Conservation (phyloP, 1,140 invertebrate species). For the Pseudomyrmex gracilis region DNA sequence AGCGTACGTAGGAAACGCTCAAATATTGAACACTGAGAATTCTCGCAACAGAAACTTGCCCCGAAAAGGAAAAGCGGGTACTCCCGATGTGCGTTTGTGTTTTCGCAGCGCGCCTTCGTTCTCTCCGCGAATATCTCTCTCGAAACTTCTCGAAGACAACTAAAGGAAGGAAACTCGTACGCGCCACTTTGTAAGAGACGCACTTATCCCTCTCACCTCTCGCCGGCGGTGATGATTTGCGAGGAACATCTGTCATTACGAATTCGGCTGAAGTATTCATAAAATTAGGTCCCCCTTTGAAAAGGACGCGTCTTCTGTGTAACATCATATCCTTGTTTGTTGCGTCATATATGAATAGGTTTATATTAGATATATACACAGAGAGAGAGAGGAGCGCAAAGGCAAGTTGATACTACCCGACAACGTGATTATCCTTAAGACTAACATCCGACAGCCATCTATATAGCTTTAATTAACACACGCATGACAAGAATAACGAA, state of each 20-base stretch:
- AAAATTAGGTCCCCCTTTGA: neutral
- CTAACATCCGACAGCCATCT: neutral
- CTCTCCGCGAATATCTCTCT: constrained; percentile 53
- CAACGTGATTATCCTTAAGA: constrained; percentile 5
- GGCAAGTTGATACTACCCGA: constrained; percentile 7
- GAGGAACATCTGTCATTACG: neutral
- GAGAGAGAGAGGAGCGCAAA: neutral
- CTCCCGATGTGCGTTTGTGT: constrained; percentile 57
- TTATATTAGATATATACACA: too few relatives aligned
- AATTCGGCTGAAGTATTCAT: constrained; percentile 11
- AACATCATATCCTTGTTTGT: neutral
- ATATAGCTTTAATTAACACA: neutral
- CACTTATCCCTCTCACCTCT: constrained; percentile 7
- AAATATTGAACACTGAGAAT: constrained; percentile 66
- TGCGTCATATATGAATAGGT: neutral
- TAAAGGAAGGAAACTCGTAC: constrained; percentile 21
- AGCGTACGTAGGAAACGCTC: constrained; percentile 55
- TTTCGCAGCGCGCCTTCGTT: constrained; percentile 43
- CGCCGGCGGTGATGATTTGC: constrained; percentile 40
- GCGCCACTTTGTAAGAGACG: constrained; percentile 22
- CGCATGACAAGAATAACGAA: neutral
- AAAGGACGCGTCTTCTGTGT: neutral
- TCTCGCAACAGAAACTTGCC: constrained; percentile 60
- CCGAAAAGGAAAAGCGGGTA: constrained; percentile 45
- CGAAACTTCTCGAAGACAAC: constrained; percentile 56